Base-by-base conservation (phyloP, 23 tunicate genomes). In the Halocynthia roretzi region DNA sequence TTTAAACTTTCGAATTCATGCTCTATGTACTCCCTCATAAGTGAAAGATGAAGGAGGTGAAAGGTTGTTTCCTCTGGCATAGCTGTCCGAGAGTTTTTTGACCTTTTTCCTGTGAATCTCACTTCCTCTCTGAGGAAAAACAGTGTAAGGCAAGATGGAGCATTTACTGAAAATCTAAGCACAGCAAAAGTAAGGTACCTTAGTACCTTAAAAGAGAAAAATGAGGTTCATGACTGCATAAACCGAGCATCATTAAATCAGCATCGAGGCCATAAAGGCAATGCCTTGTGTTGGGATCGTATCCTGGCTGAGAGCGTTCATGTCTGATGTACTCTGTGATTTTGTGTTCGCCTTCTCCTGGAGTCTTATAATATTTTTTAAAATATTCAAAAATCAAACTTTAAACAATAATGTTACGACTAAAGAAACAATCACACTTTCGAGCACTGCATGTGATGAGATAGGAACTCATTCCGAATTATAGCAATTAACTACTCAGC, bases 341-440 rank as follows among this genome's bases (percentile, higher is more conserved):
- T 62, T 96, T 96, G 93, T 96, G 99, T 56, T 96, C 99, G 7
- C 99, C 99, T 70, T 96, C 99, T 6, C 99, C 99, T 7, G 99
- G 99, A 5, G 99, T 90, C 96, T 96, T 61, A 56, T 8, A 57
- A 76, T 23, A 6, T 60, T 11, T 52, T 8, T 6, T 40, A 72
- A 19, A 68, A 62, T n/a, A n/a, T n/a, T n/a, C n/a, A n/a, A n/a
- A n/a, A n/a, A n/a, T n/a, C n/a, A n/a, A n/a, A n/a, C n/a, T n/a
- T n/a, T n/a, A n/a, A n/a, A n/a, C n/a, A n/a, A n/a, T n/a, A n/a
- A n/a, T n/a, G n/a, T n/a, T n/a, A n/a, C n/a, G n/a, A n/a, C n/a
- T n/a, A n/a, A n/a, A n/a, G n/a, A n/a, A n/a, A n/a, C n/a, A n/a
- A n/a, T n/a, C n/a, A n/a, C n/a, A n/a, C n/a, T n/a, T n/a, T n/a